A percentile compares a stretch with the other conserved stretches of the same genome.
Conservation (phyloP, 1,140 invertebrate genomes). For the Cecropterus lyciades region DNA sequence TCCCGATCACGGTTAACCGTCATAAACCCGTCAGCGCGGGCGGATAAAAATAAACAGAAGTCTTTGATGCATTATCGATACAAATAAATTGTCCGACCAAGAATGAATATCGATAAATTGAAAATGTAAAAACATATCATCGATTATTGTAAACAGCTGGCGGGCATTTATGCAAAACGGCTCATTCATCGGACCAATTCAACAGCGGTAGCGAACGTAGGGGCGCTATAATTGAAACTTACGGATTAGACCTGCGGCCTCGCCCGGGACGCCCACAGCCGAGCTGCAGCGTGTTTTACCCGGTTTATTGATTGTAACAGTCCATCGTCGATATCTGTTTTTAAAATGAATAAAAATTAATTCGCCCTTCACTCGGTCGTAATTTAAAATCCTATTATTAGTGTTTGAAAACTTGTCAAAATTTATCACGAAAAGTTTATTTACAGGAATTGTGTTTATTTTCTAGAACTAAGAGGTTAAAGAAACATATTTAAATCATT, state of each 20-base stretch:
- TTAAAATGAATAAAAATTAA: constrained; percentile 6
- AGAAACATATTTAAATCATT: no score
- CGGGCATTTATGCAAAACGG: constrained; percentile 78
- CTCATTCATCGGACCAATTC: constrained; percentile 72
- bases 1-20: constrained; percentile 44
- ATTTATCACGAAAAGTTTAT: no score
- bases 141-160: constrained; percentile 82
- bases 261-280: constrained; percentile 27
- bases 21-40: constrained; percentile 66
- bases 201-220: constrained; percentile 72
- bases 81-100: constrained; percentile 75
- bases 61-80: constrained; percentile 74
- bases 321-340: constrained; percentile 10
- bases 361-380: neutral
- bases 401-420: no score
- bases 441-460: no score
- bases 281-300: constrained; percentile 9
- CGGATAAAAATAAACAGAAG: constrained; percentile 76
- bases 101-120: constrained; percentile 82
- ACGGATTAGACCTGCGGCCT: constrained; percentile 45
- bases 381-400: no score
- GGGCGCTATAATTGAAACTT: constrained; percentile 66
- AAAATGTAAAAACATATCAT: constrained; percentile 82
- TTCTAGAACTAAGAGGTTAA: no score
- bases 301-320: constrained; percentile 25